Base-by-base conservation (phyloP, 37 sponge, comb jelly and placozoan species). In the Chondrilla cf. caribensis region DNA sequence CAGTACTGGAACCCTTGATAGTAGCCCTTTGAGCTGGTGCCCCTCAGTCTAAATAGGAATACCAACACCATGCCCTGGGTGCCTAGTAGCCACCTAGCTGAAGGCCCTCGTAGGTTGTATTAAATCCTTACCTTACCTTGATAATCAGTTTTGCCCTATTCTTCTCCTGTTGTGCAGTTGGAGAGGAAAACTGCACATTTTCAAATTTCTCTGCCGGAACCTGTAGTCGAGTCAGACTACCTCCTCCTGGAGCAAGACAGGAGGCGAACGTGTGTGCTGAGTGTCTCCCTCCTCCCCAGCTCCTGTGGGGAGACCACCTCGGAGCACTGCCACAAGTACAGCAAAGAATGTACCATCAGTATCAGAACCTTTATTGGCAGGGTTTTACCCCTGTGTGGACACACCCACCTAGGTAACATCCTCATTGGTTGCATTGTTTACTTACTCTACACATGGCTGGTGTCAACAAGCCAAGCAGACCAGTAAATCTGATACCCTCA, bases 311-410 rank as follows among this genome's bases (percentile, higher is more conserved):
- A 15, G n/a, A 36, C 25, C 18, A 21, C 25, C 39, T 19, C 15
- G 21, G 44, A 39, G 19, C 44, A 73, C 76, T 73, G 76, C 25
- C 76, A 40, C 18, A 4, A 5, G 2, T 11, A 4, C 24, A 37
- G 40, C 2, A 37, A 41, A 43, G 76, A 73, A 11, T 73, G 76
- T 42, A 8, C 44, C 2, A 73, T 73, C 43, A 40, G 24, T 6
- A 41, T 73, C 2, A 32, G 76, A n/a, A 73, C 76, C 19, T 73
- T 39, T 40, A 3, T 73, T 39, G 76, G 76, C 11, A 37, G 76
- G 36, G 40, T 73, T 4, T 43, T 73, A 22, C 76, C 76, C 8
- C 44, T 24, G 24, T 73, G 76, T 40, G 76, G 76, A 9, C 76
- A 73, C 76, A 38, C 25, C 25, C 24, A 73, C 11, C 42, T 41